These are phyloP conservation scores for Hypomecis atomaria DNA, from an alignment of 2,888 invertebrate species.

Conservation along the genomic window DNA sequence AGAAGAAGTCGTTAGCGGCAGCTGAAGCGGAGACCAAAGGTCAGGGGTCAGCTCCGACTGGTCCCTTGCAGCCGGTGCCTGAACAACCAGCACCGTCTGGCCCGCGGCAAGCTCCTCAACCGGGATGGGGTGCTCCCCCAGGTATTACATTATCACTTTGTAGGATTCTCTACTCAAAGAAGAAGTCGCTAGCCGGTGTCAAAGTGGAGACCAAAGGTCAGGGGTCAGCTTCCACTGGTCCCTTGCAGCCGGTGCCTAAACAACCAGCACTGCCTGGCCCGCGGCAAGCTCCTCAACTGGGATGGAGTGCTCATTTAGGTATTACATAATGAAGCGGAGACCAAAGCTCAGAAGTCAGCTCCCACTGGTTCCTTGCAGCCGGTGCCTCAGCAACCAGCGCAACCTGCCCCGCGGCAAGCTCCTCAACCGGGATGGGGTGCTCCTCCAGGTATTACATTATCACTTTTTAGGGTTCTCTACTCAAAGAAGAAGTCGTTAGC, in stretches of 20 bases:
- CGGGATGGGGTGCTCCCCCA: not conserved
- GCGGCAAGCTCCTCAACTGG: not conserved
- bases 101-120: not conserved
- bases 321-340: slow-evolving; percentile 7
- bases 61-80: not conserved
- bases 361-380: not conserved
- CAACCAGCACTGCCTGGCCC: not conserved
- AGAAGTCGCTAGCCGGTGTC: slow-evolving; percentile 31
- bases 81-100: slow-evolving; percentile 2
- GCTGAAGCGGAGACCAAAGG: slow-evolving; percentile 16
- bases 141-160: not conserved
- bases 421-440: not conserved
- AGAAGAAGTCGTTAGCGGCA: slow-evolving; percentile 36
- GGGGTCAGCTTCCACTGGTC: not conserved
- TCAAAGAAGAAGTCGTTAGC: too few relatives aligned
- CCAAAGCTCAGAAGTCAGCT: not conserved
- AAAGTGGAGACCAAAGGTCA: slow-evolving; percentile 14
- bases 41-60: not conserved
- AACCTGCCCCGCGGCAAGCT: not conserved
- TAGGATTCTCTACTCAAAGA: slow-evolving; percentile 21
- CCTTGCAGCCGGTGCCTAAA: not conserved
- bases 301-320: not conserved
- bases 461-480: too few relatives aligned
- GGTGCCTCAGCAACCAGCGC: not conserved
- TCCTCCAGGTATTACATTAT: not conserved